Evolutionary conservation across 2,113 vertebrate genomes (phyloP).

Genomic region (Elephantulus edwardii): DNA sequence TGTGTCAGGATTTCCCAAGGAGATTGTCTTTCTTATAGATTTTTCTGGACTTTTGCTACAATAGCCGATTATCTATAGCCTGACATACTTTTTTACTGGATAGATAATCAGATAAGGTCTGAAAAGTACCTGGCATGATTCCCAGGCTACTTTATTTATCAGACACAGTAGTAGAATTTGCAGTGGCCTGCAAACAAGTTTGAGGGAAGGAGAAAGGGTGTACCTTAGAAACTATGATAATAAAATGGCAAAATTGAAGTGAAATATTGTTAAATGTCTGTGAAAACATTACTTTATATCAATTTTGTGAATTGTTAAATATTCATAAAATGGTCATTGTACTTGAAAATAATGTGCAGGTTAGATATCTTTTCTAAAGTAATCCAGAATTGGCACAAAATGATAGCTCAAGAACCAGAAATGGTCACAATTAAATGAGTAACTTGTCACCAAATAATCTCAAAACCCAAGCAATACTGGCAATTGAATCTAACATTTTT

Average conservation of each 20-base stretch:
- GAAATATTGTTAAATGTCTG: slow-evolving; percentile 50
- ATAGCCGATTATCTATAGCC: slow-evolving; percentile 2
- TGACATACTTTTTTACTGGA: not conserved
- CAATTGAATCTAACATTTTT: not conserved
- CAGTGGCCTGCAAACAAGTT: not conserved
- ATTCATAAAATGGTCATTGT: slow-evolving; percentile 32
- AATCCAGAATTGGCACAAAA: not conserved
- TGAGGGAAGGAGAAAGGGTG: not conserved
- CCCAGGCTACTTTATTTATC: not conserved
- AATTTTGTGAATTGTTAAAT: slow-evolving; percentile 40
- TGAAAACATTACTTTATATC: slow-evolving; percentile 30
- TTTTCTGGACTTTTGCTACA: slow-evolving; percentile 13
- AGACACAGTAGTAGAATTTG: not conserved
- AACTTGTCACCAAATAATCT: slow-evolving; percentile 2
- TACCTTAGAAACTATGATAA: not conserved
- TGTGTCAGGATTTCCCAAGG: slow-evolving; percentile 4
- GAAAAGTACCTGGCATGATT: not conserved
- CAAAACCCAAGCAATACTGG: slow-evolving; percentile 4
- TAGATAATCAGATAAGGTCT: slow-evolving; percentile 9
- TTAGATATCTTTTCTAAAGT: not conserved
- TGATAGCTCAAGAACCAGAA: slow-evolving; percentile 19
- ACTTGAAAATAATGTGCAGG: slow-evolving; percentile 43
- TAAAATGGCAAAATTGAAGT: slow-evolving; percentile 30
- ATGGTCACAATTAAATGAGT: slow-evolving; percentile 12
- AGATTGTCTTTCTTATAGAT: not conserved